These are phyloP conservation scores for Pterocles burchelli DNA, from an alignment of 2,113 vertebrate species.

Conservation along the genomic window DNA sequence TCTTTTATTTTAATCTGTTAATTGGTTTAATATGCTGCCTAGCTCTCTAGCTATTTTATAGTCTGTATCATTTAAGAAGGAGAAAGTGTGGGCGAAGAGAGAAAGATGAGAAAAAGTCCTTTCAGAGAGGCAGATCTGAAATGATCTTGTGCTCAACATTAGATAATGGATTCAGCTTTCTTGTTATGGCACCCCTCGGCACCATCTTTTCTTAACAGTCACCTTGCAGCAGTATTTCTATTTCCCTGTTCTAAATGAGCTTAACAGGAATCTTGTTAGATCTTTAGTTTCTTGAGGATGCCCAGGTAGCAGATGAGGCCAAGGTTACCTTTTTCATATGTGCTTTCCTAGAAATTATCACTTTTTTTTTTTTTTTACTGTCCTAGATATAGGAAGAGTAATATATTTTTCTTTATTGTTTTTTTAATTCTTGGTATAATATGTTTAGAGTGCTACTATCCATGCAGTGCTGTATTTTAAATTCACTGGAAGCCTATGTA, in stretches of 20 bases:
- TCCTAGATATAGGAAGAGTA: not conserved
- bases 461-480: not conserved
- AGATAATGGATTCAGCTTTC: not conserved
- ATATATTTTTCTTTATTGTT: not conserved
- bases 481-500: not conserved
- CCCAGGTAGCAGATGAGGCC: not conserved
- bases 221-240: not conserved
- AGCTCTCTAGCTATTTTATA: not conserved
- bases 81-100: not conserved
- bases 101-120: not conserved
- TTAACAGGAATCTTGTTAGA: not conserved
- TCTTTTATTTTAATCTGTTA: not conserved
- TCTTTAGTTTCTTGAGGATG: not conserved
- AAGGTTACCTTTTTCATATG: not conserved
- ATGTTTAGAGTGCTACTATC: not conserved
- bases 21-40: not conserved
- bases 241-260: not conserved
- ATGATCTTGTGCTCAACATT: not conserved
- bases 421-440: not conserved
- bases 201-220: not conserved
- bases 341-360: not conserved
- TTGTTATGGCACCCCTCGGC: conserved; percentile 13
- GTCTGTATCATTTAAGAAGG: not conserved
- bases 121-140: not conserved
- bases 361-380: not conserved